phyloP scores from a whole-genome alignment of 1,140 invertebrate species.

The Potamilus streckersoni region DNA sequence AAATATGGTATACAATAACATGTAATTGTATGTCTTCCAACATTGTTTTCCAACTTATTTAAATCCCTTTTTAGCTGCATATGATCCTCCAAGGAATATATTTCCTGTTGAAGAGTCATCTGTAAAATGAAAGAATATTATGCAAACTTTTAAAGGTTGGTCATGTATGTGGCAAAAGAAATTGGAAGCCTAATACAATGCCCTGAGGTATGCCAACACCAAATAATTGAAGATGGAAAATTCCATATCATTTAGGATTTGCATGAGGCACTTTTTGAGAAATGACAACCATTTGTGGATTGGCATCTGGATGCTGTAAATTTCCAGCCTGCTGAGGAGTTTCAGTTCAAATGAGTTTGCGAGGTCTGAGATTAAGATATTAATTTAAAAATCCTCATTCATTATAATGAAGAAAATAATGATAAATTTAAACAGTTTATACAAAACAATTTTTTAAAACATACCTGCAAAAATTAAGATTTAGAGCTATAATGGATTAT shows the following conservation, averaged over 20 bases:
- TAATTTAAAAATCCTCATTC: constrained; percentile 12
- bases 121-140: constrained; percentile 23
- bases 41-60: constrained; percentile 9
- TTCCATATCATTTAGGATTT: constrained; percentile 21
- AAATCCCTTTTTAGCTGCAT: constrained; percentile 32
- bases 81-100: constrained; percentile 24
- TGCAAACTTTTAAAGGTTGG: constrained; percentile 16
- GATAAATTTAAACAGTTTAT: constrained; percentile 17
- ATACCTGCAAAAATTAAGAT: too few relatives aligned
- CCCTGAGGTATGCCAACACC: constrained; percentile 34
- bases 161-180: constrained; percentile 39
- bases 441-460: too few relatives aligned
- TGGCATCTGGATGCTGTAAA: constrained; percentile 31
- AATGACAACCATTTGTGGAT: constrained; percentile 34
- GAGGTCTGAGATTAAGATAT: constrained; percentile 34
- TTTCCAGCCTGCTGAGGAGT: constrained; percentile 32
- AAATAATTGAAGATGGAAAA: constrained; percentile 14
- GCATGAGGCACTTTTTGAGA: constrained; percentile 27
- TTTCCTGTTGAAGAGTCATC: constrained; percentile 31
- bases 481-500: too few relatives aligned
- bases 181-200: constrained; percentile 12
- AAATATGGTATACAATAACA: too few relatives aligned
- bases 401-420: constrained; percentile 19
- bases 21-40: too few relatives aligned
- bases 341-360: constrained; percentile 35